These are phyloP conservation scores for Callimorpha dominula DNA, from an alignment of 2,888 invertebrate species.

Conservation along the genomic window DNA sequence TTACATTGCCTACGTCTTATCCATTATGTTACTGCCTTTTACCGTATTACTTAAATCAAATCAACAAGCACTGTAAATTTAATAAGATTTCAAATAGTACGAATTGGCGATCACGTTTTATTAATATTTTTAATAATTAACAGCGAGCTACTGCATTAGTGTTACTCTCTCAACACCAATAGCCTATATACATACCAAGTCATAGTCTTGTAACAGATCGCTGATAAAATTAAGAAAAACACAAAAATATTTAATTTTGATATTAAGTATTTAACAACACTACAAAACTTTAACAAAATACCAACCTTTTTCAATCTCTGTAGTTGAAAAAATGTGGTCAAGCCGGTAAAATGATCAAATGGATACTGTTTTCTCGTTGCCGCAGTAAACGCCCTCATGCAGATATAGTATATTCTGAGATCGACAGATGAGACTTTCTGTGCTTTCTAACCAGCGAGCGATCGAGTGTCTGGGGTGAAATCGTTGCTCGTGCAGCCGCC, in stretches of 20 bases:
- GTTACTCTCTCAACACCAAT: not conserved
- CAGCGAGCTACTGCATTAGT: not conserved
- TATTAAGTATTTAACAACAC: not conserved
- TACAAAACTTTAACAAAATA: not conserved
- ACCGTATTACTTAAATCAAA: too few relatives aligned
- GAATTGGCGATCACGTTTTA: too few relatives aligned
- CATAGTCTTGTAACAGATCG: not conserved
- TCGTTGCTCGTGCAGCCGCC: constrained; percentile 52
- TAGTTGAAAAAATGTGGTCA: constrained; percentile 13
- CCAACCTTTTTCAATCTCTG: not conserved
- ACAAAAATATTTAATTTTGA: too few relatives aligned
- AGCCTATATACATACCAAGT: not conserved
- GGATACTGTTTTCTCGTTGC: constrained; percentile 48
- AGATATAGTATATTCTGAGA: constrained; percentile 64
- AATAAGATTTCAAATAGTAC: too few relatives aligned
- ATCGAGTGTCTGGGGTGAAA: constrained; percentile 80
- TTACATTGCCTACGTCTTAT: too few relatives aligned
- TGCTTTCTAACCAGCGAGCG: constrained; percentile 74
- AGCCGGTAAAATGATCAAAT: constrained; percentile 25
- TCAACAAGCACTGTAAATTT: too few relatives aligned
- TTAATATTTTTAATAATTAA: not conserved
- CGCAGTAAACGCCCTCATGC: constrained; percentile 58
- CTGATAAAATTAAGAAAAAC: not conserved
- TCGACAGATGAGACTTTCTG: constrained; percentile 78
- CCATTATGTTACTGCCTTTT: too few relatives aligned